Base-by-base conservation (phyloP, 2,113 vertebrate genomes). In the Aythya baeri region DNA sequence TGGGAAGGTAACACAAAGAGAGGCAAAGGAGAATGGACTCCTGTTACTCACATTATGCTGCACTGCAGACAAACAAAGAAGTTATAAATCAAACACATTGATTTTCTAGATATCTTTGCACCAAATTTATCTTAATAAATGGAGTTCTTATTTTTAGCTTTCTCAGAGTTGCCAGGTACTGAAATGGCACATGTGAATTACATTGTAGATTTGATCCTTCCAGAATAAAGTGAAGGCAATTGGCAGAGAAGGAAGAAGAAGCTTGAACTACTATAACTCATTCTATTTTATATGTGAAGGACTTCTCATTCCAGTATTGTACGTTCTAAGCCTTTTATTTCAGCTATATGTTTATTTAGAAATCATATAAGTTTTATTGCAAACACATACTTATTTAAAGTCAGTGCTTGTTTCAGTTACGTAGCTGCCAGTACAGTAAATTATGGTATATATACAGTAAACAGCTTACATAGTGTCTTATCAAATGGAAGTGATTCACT, bases 161-260 rank as follows among this genome's bases (percentile, higher is more conserved):
- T 73, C 66, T 31, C 22, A n/a, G 31, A 55, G 50, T 91, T 83
- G 44, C 32, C 36, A 67, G 23, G 41, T 73, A 55, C 41, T 50
- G 49, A 92, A 87, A 85, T 72, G 55, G 44, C 18, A 70, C 55
- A 89, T 65, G 25, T 38, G 12, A 95, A 90, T 86, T 92, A 90
- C 89, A 86, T 54, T 89, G 63, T 46, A 85, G 27, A 83, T 66
- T 66, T 66, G 0, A 1, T 83, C 31, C 41, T 80, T 68, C 27
- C 7, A 71, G 46, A 63, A 57, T 18, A 70, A 92, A 73, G n/a
- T 21, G 50, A 94, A 91, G 15, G 11, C 14, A 74, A 32, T 21
- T 70, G 11, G 58, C 32, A 70, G 44, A 79, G 31, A 6, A 83
- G 13, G 23, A 66, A 72, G 34, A 49, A 65, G 21, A 54, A 83